Base-by-base conservation (phyloP, 2,888 invertebrate genomes). In the Esperia sulphurella region DNA sequence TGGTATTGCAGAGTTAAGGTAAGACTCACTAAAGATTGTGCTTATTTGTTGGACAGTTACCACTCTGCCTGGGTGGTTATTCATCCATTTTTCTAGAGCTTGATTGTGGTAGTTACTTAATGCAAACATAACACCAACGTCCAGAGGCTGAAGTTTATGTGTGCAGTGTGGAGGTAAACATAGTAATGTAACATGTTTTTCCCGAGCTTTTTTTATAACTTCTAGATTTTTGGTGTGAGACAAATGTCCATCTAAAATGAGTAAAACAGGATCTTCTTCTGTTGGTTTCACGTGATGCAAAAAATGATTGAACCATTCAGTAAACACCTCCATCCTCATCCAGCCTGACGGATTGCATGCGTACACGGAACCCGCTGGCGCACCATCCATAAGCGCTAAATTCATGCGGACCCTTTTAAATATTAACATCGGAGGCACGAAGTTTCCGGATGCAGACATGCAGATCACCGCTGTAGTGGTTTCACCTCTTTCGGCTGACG, bases 301-400 rank as follows among this genome's bases (percentile, higher is more conserved):
- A 57, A 85, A 84, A 60, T 83, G 72, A 42, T 69, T 54, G 52
- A 80, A 73, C 71, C 71, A 75, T 39, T 61, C 49, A 4, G 55
- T 43, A 59, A 75, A 74, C 38, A 71, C 57, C 6, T 74, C 67
- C 14, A 55, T 41, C 40, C 62, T 65, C 57, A 77, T 72, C 72
- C 57, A 58, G 8, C 55, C 60, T 39, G 49, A 47, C 45, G 50
- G 8, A 50, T 59, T 48, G 41, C 54, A 56, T 30, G 53, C 55
- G 35, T 33, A 48, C 12, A 14, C 30, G 40, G 54, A 30, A 0
- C 65, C 73, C 50, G 70, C 61, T 8, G 71, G 71, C 45, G 64
- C 63, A 14, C 66, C 68, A 50, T 67, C 63, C 52, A 58, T 54
- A 12, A 74, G 45, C 52, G 51, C 54, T 7, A 56, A 51, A 30